Evolutionary conservation across 2,888 invertebrate species (phyloP).

Genomic region (Brachypterus glaber): DNA sequence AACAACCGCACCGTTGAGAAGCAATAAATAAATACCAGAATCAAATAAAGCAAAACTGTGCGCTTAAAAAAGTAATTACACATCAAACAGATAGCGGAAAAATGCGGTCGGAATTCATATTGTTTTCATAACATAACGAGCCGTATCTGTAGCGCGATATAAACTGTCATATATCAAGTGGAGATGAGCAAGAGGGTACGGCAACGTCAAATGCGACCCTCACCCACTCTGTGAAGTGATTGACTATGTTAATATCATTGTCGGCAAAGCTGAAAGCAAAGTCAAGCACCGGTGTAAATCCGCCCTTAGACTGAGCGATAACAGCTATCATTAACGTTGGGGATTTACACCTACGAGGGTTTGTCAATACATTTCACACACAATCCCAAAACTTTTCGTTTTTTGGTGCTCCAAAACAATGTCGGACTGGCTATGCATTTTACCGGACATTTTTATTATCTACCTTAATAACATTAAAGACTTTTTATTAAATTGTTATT

Average conservation of each 20-base stretch:
- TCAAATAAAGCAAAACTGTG: constrained; percentile 34
- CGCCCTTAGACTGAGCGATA: too few species aligned
- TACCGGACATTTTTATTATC: too few species aligned
- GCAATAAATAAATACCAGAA: constrained; percentile 36
- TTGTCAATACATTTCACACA: too few species aligned
- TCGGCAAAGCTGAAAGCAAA: constrained; percentile 33
- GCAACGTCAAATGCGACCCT: constrained; percentile 20
- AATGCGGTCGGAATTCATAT: constrained; percentile 43
- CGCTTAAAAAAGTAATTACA: constrained; percentile 41
- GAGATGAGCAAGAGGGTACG: too few species aligned
- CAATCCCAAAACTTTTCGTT: too few species aligned
- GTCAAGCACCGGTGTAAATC: constrained; percentile 33
- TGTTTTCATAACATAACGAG: constrained; percentile 41
- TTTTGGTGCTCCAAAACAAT: too few species aligned
- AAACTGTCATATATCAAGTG: constrained; percentile 40
- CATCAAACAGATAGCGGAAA: constrained; percentile 41
- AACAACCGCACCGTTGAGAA: constrained; percentile 22
- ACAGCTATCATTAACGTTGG: too few species aligned
- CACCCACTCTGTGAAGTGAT: constrained; percentile 33
- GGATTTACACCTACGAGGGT: too few species aligned
- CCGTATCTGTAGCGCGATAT: constrained; percentile 32
- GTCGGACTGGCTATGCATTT: too few species aligned
- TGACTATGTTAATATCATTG: constrained; percentile 41
- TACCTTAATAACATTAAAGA: too few species aligned
- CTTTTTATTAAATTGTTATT: too few species aligned